A percentile compares a stretch with the other conserved stretches of the same genome.
phyloP scores from a whole-genome alignment of 1,140 invertebrate genomes.

The Philopotamus ludificatus region DNA sequence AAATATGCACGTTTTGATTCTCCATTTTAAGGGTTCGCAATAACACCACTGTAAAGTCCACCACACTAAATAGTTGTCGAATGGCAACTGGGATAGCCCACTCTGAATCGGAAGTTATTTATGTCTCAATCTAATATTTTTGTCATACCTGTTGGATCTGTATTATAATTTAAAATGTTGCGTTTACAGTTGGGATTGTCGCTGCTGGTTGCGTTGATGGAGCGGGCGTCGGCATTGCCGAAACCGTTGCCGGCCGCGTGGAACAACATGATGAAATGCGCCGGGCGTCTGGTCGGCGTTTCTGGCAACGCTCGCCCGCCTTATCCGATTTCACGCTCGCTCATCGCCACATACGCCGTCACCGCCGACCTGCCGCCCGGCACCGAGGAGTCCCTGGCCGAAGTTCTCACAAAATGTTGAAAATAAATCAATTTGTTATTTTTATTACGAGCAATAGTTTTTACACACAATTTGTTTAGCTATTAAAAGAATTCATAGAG shows the following conservation, averaged over 20 bases:
- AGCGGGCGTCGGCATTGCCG: constrained; percentile 30
- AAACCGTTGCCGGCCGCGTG: constrained; percentile 35
- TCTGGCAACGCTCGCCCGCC: constrained; percentile 11
- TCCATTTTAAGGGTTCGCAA: too few relatives aligned
- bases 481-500: too few relatives aligned
- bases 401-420: constrained; percentile 12
- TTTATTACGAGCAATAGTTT: too few relatives aligned
- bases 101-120: too few relatives aligned
- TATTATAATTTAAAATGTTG: neutral
- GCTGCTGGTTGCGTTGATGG: constrained; percentile 25
- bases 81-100: too few relatives aligned
- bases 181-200: constrained; percentile 35
- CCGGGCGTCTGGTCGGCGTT: neutral
- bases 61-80: too few relatives aligned
- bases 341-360: neutral
- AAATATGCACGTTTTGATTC: too few relatives aligned
- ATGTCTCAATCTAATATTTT: too few relatives aligned
- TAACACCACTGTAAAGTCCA: too few relatives aligned
- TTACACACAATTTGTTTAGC: too few relatives aligned
- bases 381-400: constrained; percentile 11
- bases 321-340: neutral
- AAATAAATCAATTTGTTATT: too few relatives aligned
- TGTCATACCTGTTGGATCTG: too few relatives aligned
- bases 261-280: constrained; percentile 24
- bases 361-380: constrained; percentile 3